A percentile compares a stretch with the other conserved stretches of the same genome.
These are phyloP conservation scores for Hyla sarda DNA, from an alignment of 2,113 vertebrate genomes.

Conservation along the genomic window DNA sequence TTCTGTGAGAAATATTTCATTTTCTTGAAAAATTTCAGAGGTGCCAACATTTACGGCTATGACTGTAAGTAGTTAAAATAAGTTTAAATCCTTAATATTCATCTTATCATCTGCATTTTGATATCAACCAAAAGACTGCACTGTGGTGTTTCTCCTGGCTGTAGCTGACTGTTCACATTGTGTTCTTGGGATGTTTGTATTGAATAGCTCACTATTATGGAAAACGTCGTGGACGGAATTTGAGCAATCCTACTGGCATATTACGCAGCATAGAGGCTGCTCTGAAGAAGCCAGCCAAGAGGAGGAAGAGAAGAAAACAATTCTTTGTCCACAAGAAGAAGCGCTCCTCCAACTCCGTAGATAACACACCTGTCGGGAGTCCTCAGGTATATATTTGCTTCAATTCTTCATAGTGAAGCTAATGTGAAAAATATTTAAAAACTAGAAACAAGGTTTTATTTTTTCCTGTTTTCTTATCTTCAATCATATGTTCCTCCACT, in stretches of 20 bases:
- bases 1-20: no score
- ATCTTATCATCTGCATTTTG: neutral
- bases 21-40: no score
- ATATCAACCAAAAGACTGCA: neutral
- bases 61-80: no score
- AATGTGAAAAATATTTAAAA: no score
- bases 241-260: constrained; percentile 89
- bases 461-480: no score
- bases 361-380: constrained; percentile 92
- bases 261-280: constrained; percentile 91
- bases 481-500: no score
- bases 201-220: constrained; percentile 92
- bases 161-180: neutral
- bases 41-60: no score
- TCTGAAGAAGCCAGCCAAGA: constrained; percentile 89
- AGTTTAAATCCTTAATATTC: no score
- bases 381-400: constrained; percentile 82
- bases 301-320: constrained; percentile 93
- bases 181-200: constrained; percentile 21
- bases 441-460: no score
- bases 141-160: neutral
- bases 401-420: no score
- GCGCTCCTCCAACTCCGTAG: constrained; percentile 88
- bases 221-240: constrained; percentile 91
- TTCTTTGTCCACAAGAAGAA: constrained; percentile 98